Base-by-base conservation (phyloP, 1,140 invertebrate species). In the Bombus waltoni region DNA sequence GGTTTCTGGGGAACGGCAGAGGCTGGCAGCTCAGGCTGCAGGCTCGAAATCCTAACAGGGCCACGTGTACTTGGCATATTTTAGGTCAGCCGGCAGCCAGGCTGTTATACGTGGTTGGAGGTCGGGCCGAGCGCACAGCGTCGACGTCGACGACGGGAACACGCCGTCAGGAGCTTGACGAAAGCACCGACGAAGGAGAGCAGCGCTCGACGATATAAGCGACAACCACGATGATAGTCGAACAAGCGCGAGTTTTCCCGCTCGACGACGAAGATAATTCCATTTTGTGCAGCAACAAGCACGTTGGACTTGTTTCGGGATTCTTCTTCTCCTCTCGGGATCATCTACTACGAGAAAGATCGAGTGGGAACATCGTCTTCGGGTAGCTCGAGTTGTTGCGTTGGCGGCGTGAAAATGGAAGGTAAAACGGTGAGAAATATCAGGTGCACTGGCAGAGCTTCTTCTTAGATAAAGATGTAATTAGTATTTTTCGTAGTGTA, bases 21-120 rank as follows among this genome's bases (percentile, higher is more conserved):
- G 42, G 9, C 15, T 4, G 42, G 59, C 18, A 68, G 32, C 2
- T 32, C 65, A 13, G 72, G 42, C n/a, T 44, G 81, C 40, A 72
- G 35, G 42, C 44, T 76, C 6, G 32, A 28, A 28, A 62, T 77
- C 35, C 79, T 82, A 79, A 89, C 87, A 86, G 87, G 79, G 83
- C 57, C 72, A 72, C 75, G 62, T 88, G 86, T 76, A 85, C 86
- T 85, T 79, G 85, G 73, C 72, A 79, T 80, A 86, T 89, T 89
- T 87, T 83, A 88, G 88, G 86, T 89, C 87, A 88, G 44, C 59
- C 79, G 59, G 57, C 76, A 70, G 82, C 77, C 75, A 59, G 73
- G 47, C 81, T 35, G 73, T 72, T 86, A 73, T 83, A 77, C n/a
- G 57, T 59, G 75, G 38, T 74, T 73, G 59, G 59, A 72, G 73